These are phyloP conservation scores for Hozukius guyotensis DNA, from an alignment of 2,797 vertebrate species.

Conservation along the genomic window DNA sequence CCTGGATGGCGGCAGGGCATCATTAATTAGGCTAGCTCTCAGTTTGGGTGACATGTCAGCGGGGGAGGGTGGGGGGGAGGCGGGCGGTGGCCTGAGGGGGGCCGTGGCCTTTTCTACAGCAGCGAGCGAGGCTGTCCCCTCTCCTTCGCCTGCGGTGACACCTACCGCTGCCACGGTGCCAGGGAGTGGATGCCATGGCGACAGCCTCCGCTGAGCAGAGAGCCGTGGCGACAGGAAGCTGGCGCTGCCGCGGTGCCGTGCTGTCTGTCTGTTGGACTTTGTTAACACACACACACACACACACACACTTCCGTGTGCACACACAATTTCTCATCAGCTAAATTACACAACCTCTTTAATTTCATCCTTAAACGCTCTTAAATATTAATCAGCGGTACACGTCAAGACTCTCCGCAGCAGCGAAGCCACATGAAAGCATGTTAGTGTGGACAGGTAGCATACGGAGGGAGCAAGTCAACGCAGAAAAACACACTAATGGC, in stretches of 20 bases:
- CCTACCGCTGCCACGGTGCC: constrained; percentile 42
- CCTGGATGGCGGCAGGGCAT: constrained; percentile 43
- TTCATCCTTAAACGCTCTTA: constrained; percentile 75
- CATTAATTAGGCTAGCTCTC: constrained; percentile 67
- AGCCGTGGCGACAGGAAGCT: constrained; percentile 68
- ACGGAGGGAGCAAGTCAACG: constrained; percentile 4
- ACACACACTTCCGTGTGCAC: not conserved
- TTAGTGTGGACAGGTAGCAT: constrained; percentile 23
- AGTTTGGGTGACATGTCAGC: constrained; percentile 67
- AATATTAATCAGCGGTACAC: constrained; percentile 77
- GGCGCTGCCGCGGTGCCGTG: constrained; percentile 65
- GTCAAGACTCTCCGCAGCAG: constrained; percentile 27
- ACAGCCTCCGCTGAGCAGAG: constrained; percentile 69
- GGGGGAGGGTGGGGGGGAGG: not conserved
- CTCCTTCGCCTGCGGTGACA: constrained; percentile 68
- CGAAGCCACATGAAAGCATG: constrained; percentile 7
- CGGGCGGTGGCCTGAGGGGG: constrained; percentile 58
- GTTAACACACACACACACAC: not conserved
- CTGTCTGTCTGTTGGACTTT: constrained; percentile 65
- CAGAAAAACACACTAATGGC: constrained; percentile 24
- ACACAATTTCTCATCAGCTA: constrained; percentile 32
- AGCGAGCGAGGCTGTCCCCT: constrained; percentile 56
- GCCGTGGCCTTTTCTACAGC: constrained; percentile 73
- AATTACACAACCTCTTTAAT: constrained; percentile 64
- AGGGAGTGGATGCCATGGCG: constrained; percentile 61